Evolutionary conservation across 2,113 vertebrate species (phyloP).

Genomic region (Petromus typicus): DNA sequence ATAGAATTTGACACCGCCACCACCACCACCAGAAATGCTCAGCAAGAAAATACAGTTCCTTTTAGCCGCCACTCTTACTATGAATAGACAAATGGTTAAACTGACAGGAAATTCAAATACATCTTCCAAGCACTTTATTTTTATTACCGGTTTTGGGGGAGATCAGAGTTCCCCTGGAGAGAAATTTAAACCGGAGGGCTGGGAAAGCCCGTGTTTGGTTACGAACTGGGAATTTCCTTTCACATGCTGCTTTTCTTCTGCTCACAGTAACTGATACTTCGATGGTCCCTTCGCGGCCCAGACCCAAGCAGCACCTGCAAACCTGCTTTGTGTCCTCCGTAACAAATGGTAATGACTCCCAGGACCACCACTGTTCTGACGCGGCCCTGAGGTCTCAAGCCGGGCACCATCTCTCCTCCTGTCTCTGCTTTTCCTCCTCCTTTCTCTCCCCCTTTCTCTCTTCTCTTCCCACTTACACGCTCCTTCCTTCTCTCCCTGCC

Average conservation of each 20-base stretch:
- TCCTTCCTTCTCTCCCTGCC: background rate
- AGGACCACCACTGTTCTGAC: conserved; percentile 64
- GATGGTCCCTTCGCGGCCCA: conserved; percentile 80
- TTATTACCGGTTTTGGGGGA: conserved; percentile 54
- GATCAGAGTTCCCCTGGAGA: conserved; percentile 78
- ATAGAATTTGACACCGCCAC: background rate
- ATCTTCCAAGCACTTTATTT: conserved; percentile 81
- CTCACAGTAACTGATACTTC: conserved; percentile 78
- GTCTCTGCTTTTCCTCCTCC: background rate
- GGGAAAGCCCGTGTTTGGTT: conserved; percentile 83
- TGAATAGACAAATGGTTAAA: conserved; percentile 81
- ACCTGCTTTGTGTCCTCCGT: conserved; percentile 53
- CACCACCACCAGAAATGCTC: background rate
- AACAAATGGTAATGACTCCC: conserved; percentile 73
- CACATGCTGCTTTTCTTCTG: conserved; percentile 80
- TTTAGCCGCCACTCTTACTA: conserved; percentile 62
- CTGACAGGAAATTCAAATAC: conserved; percentile 85
- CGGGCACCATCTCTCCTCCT: background rate
- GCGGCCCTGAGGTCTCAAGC: conserved; percentile 42
- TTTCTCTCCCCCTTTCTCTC: background rate
- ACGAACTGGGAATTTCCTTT: conserved; percentile 82
- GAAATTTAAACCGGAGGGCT: conserved; percentile 80
- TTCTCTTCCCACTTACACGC: background rate
- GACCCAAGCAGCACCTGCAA: conserved; percentile 84
- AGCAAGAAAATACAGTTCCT: conserved; percentile 77